A percentile compares a stretch with the other conserved stretches of the same genome.
Conservation (phyloP, 2,888 invertebrate genomes). For the Asteroscopus sphinx region DNA sequence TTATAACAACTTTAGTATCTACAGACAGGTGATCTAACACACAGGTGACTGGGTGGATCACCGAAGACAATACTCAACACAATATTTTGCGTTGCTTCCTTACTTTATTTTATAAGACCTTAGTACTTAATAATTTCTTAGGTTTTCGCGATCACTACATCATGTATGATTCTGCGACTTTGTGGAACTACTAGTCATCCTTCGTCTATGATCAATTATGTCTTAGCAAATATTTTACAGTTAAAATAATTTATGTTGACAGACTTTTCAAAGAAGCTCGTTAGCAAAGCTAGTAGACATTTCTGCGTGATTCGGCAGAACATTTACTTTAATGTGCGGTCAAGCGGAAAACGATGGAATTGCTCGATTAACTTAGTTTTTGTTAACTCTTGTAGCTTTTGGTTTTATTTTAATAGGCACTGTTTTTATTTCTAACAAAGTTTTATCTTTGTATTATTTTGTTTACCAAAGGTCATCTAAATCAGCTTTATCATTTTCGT, state of each 20-base stretch:
- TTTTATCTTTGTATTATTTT: background rate
- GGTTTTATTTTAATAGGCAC: slow-evolving; percentile 14
- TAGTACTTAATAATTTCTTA: no score
- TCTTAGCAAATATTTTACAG: background rate
- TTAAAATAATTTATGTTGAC: background rate
- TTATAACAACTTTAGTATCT: background rate
- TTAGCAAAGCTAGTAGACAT: slow-evolving; percentile 6
- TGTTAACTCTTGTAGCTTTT: slow-evolving; percentile 7
- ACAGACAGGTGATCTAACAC: no score
- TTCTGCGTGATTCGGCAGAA: slow-evolving; percentile 20
- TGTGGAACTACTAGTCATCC: background rate
- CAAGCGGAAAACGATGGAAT: slow-evolving; percentile 25
- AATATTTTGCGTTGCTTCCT: no score
- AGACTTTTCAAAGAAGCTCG: slow-evolving; percentile 13
- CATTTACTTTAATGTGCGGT: slow-evolving; percentile 14
- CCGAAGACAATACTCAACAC: no score
- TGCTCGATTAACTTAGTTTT: slow-evolving; percentile 18
- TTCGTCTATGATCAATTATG: background rate
- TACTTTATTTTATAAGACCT: no score
- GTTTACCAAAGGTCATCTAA: background rate
- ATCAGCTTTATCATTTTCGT: background rate
- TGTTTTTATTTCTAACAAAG: slow-evolving; percentile 1
- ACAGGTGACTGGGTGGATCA: no score
- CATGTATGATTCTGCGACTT: no score
- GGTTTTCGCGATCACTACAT: no score